Evolutionary conservation across 2,888 invertebrate genomes (phyloP).

Genomic region (Trichopria drosophilae): DNA sequence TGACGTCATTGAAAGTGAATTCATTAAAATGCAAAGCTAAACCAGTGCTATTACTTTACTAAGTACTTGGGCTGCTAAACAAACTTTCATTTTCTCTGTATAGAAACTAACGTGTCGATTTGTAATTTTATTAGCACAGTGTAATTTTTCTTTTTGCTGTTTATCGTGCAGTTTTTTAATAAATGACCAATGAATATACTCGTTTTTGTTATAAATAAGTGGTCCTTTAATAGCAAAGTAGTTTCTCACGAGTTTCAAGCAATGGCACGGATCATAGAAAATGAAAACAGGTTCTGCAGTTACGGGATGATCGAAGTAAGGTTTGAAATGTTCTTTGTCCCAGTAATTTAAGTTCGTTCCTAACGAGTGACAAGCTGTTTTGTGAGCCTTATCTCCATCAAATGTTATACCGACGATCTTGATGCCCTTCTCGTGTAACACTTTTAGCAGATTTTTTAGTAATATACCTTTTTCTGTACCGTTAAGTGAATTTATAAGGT

Average conservation of each 20-base stretch:
- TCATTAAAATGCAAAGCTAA: slow-evolving; percentile 30
- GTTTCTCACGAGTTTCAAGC: slow-evolving; percentile 24
- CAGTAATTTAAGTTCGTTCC: slow-evolving; percentile 26
- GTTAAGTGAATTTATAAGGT: slow-evolving; percentile 24
- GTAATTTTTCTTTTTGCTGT: slow-evolving; percentile 37
- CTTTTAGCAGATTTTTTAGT: slow-evolving; percentile 23
- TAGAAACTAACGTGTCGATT: slow-evolving; percentile 32
- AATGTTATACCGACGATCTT: slow-evolving; percentile 20
- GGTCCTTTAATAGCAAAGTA: slow-evolving; percentile 26
- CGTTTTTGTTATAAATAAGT: slow-evolving; percentile 23
- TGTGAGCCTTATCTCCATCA: slow-evolving; percentile 18
- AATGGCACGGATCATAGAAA: slow-evolving; percentile 28
- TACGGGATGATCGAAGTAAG: slow-evolving; percentile 17
- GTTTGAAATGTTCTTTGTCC: slow-evolving; percentile 13
- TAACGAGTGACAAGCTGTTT: slow-evolving; percentile 19
- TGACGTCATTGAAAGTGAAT: slow-evolving; percentile 29
- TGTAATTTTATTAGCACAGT: slow-evolving; percentile 37
- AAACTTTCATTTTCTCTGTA: slow-evolving; percentile 40
- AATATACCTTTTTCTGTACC: slow-evolving; percentile 26
- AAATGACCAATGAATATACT: slow-evolving; percentile 34
- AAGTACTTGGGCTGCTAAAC: slow-evolving; percentile 36
- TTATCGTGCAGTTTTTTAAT: slow-evolving; percentile 33
- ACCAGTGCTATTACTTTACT: slow-evolving; percentile 36
- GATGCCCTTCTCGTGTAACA: slow-evolving; percentile 15
- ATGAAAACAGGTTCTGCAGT: slow-evolving; percentile 10